Percentiles rank a stretch among this genome's conserved stretches.
These are phyloP conservation scores for Camponotus floridanus DNA, from an alignment of 1,140 invertebrate species.

Conservation along the genomic window DNA sequence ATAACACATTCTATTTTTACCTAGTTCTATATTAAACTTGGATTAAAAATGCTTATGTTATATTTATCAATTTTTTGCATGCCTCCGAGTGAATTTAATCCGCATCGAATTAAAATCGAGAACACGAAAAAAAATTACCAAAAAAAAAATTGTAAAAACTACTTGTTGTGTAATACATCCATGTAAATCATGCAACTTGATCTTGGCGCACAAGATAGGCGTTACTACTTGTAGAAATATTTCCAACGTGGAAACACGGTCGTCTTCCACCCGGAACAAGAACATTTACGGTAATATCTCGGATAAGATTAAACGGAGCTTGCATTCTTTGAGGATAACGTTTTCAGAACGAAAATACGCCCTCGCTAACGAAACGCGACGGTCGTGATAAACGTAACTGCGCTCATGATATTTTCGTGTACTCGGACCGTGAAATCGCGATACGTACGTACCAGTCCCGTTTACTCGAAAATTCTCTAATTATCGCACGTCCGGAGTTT, in stretches of 20 bases:
- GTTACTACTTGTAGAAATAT: constrained; percentile 71
- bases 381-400: constrained; percentile 40
- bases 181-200: constrained; percentile 43
- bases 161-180: constrained; percentile 16
- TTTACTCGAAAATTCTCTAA: constrained; percentile 46
- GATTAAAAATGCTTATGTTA: not conserved
- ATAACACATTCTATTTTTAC: not conserved
- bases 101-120: constrained; percentile 33
- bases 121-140: constrained; percentile 32
- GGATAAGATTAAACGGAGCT: constrained; percentile 75
- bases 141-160: constrained; percentile 37
- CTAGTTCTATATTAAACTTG: too few species aligned
- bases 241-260: constrained; percentile 67
- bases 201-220: constrained; percentile 62
- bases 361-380: constrained; percentile 37
- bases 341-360: constrained; percentile 68
- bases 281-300: constrained; percentile 74
- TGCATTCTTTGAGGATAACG: constrained; percentile 68
- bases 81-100: not conserved
- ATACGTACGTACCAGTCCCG: constrained; percentile 7
- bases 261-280: constrained; percentile 72
- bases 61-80: not conserved
- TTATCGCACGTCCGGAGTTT: constrained; percentile 48
- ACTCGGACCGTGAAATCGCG: constrained; percentile 53
- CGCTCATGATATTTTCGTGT: constrained; percentile 18